These are phyloP conservation scores for Drosophila kurseongensis DNA, from an alignment of 1,140 invertebrate genomes.

Conservation along the genomic window DNA sequence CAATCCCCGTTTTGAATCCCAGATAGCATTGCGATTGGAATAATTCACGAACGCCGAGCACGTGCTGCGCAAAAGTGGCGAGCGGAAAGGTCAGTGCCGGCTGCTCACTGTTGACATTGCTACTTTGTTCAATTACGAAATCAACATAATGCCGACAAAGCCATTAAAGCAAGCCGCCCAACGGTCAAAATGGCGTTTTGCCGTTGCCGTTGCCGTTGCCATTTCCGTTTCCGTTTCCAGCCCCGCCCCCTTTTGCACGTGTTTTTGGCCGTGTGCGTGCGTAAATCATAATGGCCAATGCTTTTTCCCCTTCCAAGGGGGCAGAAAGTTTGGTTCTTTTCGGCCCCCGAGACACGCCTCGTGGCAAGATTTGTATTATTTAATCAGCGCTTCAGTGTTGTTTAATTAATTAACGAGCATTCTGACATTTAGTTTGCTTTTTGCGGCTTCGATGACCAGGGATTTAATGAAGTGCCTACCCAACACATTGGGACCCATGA, in stretches of 20 bases:
- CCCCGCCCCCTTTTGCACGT: conserved; percentile 23
- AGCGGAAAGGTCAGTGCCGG: conserved; percentile 63
- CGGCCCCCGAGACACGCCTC: conserved; percentile 49
- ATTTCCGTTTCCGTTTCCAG: conserved; percentile 12
- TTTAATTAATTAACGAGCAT: conserved; percentile 77
- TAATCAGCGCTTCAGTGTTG: conserved; percentile 68
- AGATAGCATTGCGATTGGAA: conserved; percentile 34
- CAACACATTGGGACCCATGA: conserved; percentile 7
- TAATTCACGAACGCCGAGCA: conserved; percentile 65
- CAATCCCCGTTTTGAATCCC: conserved; percentile 20
- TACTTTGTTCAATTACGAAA: conserved; percentile 82
- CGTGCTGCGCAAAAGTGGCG: conserved; percentile 49
- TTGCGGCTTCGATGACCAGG: conserved; percentile 60
- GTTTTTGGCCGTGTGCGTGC: conserved; percentile 64
- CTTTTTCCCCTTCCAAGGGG: conserved; percentile 1
- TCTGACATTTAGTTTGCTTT: conserved; percentile 66
- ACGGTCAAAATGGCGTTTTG: conserved; percentile 58
- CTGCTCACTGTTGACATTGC: conserved; percentile 65
- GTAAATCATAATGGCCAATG: conserved; percentile 77
- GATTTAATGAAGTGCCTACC: conserved; percentile 66
- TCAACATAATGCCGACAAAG: conserved; percentile 81
- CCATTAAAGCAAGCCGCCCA: conserved; percentile 66
- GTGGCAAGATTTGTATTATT: conserved; percentile 76
- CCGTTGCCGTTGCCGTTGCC: conserved; percentile 25
- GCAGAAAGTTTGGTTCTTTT: conserved; percentile 7